Evolutionary conservation across 2,113 vertebrate species (phyloP).

Genomic region (Irena cyanogastra): DNA sequence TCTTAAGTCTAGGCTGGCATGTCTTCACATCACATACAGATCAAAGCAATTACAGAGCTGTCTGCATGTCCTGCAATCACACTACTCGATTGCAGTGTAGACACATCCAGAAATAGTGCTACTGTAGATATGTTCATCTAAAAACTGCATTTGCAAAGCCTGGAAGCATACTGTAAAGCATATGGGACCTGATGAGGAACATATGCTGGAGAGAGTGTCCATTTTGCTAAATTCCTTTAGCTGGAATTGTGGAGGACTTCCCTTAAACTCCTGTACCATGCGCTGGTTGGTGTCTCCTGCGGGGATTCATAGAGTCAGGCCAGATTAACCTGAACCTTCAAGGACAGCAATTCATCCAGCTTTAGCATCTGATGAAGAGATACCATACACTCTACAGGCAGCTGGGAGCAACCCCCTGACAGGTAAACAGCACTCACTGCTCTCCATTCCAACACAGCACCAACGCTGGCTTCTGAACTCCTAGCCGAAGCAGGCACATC

Average conservation of each 20-base stretch:
- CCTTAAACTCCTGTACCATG: neutral
- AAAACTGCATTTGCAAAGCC: neutral
- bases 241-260: neutral
- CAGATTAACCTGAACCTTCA: neutral
- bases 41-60: neutral
- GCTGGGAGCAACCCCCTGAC: neutral
- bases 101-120: constrained; percentile 1
- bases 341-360: neutral
- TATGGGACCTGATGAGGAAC: constrained; percentile 9
- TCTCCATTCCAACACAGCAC: neutral
- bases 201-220: neutral
- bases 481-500: neutral
- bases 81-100: neutral
- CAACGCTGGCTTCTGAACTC: fast-evolving
- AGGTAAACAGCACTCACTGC: neutral
- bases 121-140: neutral
- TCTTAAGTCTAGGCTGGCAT: neutral
- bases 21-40: neutral
- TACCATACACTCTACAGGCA: neutral
- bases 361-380: neutral
- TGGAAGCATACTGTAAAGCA: neutral
- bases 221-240: neutral
- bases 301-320: neutral
- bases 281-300: neutral
- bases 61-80: neutral